These are phyloP conservation scores for Drosophila meridiana DNA, from an alignment of 2,888 invertebrate species.

Conservation along the genomic window DNA sequence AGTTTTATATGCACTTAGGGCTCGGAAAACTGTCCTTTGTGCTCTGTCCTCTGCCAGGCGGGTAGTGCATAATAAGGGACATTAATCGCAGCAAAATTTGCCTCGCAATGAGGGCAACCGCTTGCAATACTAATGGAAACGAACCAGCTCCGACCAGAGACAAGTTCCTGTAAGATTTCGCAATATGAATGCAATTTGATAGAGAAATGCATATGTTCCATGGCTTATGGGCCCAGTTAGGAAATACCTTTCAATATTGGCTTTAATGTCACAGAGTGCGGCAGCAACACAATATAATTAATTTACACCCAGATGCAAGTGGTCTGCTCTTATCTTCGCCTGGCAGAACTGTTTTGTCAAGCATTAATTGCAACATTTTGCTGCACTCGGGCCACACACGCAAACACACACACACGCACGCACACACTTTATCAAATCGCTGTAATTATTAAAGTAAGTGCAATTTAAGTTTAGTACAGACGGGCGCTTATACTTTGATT, in stretches of 20 bases:
- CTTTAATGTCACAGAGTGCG: conserved; percentile 3
- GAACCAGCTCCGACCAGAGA: not conserved
- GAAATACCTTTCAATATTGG: conserved; percentile 27
- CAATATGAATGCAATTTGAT: conserved; percentile 27
- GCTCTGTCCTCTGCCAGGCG: conserved; percentile 25
- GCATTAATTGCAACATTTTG: conserved; percentile 29
- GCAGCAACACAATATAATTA: conserved; percentile 6
- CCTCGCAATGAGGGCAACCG: conserved; percentile 51
- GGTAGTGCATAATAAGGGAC: conserved; percentile 54
- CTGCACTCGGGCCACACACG: not conserved
- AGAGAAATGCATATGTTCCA: conserved; percentile 2
- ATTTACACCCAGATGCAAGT: not conserved
- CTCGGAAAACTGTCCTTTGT: conserved; percentile 43
- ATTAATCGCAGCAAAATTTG: conserved; percentile 50
- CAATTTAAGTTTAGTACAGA: conserved; percentile 30
- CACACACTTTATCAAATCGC: conserved; percentile 19
- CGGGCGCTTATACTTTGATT: conserved; percentile 41
- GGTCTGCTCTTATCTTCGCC: conserved; percentile 6
- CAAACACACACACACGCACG: not conserved
- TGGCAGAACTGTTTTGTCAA: conserved; percentile 17
- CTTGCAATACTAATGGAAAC: conserved; percentile 33
- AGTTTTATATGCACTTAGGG: conserved; percentile 7
- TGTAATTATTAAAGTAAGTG: conserved; percentile 24
- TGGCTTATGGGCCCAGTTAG: conserved; percentile 6
- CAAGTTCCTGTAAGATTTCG: conserved; percentile 30